Conservation (phyloP, 2,797 vertebrate genomes). For the Momotus momota region DNA sequence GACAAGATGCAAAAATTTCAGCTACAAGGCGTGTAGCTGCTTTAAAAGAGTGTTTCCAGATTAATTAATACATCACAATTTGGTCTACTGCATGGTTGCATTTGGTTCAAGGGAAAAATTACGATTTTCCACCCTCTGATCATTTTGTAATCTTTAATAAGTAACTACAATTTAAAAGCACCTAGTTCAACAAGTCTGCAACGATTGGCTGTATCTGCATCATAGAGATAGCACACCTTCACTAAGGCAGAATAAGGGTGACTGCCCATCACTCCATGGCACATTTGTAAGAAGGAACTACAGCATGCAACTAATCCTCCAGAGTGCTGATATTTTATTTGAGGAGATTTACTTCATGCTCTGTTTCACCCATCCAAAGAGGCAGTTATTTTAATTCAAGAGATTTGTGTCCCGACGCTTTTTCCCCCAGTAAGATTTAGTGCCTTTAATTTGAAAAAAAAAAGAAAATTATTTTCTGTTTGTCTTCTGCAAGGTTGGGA, state of each 20-base stretch:
- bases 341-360: constrained; percentile 75
- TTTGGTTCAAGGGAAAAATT: neutral
- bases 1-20: neutral
- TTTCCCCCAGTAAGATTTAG: constrained; percentile 29
- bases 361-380: constrained; percentile 61
- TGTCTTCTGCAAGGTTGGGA: neutral
- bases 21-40: neutral
- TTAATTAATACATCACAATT: constrained; percentile 16
- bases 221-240: constrained; percentile 54
- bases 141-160: constrained; percentile 30
- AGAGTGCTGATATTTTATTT: constrained; percentile 62
- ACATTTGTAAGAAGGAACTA: constrained; percentile 67
- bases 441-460: neutral
- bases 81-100: neutral
- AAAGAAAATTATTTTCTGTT: neutral
- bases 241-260: constrained; percentile 26
- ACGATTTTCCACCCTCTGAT: neutral
- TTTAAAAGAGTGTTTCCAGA: neutral
- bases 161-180: neutral
- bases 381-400: constrained; percentile 59
- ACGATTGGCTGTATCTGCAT: constrained; percentile 34
- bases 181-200: constrained; percentile 30
- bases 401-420: constrained; percentile 5
- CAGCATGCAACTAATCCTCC: constrained; percentile 73
- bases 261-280: constrained; percentile 47